Conservation (phyloP, 2,797 vertebrate genomes). For the Siniperca obscura region DNA sequence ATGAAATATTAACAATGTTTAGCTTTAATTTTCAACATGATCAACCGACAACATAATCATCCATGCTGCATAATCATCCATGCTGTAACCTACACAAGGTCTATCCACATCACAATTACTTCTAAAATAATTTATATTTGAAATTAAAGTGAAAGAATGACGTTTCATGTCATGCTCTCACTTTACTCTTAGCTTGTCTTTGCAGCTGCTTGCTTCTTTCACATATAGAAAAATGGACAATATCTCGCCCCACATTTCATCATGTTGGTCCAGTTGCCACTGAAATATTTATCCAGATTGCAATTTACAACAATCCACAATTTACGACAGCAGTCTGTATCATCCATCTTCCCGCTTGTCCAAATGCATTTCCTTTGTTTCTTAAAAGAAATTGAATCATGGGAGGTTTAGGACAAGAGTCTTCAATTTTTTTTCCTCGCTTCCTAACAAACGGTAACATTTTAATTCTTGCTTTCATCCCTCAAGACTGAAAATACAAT, state of each 20-base stretch:
- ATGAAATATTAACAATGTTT: background rate
- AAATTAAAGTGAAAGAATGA: background rate
- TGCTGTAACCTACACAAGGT: background rate
- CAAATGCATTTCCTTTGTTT: slow-evolving; percentile 84
- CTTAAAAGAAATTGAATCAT: slow-evolving; percentile 81
- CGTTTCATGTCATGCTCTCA: slow-evolving; percentile 1
- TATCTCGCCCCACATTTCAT: slow-evolving; percentile 59
- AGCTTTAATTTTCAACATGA: background rate
- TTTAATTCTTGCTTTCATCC: slow-evolving; percentile 80
- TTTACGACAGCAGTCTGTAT: slow-evolving; percentile 67
- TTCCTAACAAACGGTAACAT: slow-evolving; percentile 75
- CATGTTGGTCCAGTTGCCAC: slow-evolving; percentile 65
- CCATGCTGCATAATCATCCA: background rate
- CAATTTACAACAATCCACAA: slow-evolving; percentile 78
- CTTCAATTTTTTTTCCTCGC: slow-evolving; percentile 60
- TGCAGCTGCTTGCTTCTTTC: slow-evolving; percentile 41
- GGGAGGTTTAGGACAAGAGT: slow-evolving; percentile 79
- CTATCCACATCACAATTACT: background rate
- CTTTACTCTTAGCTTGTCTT: slow-evolving; percentile 19
- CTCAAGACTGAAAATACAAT: slow-evolving; percentile 84
- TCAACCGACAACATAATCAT: background rate
- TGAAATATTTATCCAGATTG: slow-evolving; percentile 82
- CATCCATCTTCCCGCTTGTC: slow-evolving; percentile 77
- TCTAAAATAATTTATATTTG: background rate
- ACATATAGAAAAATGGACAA: slow-evolving; percentile 47